Evolutionary conservation across 1,140 invertebrate genomes (phyloP), one percentile per base, ranked within the genome.

Genomic region (Cardiocondyla obscurior): DNA sequence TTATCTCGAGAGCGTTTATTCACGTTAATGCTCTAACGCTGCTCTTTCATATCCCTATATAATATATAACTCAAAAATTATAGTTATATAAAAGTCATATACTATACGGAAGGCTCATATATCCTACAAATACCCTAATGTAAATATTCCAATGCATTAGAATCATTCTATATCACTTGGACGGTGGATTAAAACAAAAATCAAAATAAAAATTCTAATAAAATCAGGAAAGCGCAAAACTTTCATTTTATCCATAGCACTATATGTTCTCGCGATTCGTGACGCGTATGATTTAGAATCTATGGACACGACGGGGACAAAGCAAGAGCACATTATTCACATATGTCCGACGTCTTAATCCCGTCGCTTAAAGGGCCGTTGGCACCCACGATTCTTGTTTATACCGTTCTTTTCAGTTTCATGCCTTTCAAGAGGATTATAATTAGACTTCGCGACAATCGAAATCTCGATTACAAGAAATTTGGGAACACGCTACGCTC

Each of bases 371-470:
- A 0, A 49, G 22, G 44, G 62, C 22, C 25, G 42, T 22, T 19
- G 33, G 7, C 76, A 85, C 36, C 44, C 7, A 28, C 28, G 46
- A 65, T 69, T 28, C 8, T 49, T 60, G 53, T 58, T 42, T 49
- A n/a, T 30, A 2, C 25, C 25, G 8, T 30, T 46, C 12, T 22
- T 81, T 87, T 88, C 83, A 82, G 85, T 88, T 88, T 88, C 86
- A 88, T 87, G 85, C 82, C 85, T 87, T 84, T 82, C 83, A 58
- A 62, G 44, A 62, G 36, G 12, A 79, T 55, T 28, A 55, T 39
- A 62, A 72, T 73, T 83, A 53, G 82, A 85, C 62, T 76, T 58
- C 53, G 49, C 65, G 64, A 76, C 25, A 49, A 64, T 77, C 62
- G 58, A 73, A 79, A 79, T 33, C 51, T 83, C 72, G 42, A 73